These are phyloP conservation scores for Microcebus murinus DNA, from an alignment of 2,113 vertebrate species.

Conservation along the genomic window DNA sequence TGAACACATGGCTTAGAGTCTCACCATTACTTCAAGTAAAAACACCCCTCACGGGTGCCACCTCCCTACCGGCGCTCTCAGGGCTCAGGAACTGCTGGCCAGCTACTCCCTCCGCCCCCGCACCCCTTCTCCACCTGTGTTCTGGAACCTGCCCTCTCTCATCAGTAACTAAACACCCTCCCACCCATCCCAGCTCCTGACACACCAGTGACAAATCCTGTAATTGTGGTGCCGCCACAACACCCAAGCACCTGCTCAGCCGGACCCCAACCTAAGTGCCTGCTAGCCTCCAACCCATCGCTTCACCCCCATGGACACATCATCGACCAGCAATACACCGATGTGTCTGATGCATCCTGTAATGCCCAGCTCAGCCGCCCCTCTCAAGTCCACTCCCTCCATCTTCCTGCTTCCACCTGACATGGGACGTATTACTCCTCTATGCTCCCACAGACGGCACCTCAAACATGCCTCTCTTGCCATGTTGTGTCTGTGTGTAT, in stretches of 20 bases:
- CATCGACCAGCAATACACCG: not conserved
- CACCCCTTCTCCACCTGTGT: not conserved
- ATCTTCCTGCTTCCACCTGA: not conserved
- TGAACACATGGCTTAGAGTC: not conserved
- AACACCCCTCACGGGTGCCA: not conserved
- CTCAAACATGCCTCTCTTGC: not conserved
- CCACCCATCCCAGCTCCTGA: not conserved
- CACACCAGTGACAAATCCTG: not conserved
- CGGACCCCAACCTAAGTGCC: not conserved
- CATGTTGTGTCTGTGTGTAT: fast-evolving
- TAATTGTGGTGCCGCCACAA: not conserved
- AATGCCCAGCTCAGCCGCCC: not conserved
- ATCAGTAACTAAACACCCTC: not conserved
- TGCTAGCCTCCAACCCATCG: not conserved
- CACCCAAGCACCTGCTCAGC: not conserved
- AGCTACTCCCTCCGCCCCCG: fast-evolving
- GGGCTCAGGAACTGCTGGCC: not conserved
- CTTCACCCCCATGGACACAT: not conserved
- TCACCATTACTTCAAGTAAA: not conserved
- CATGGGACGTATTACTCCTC: too few relatives aligned
- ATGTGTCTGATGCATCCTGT: not conserved
- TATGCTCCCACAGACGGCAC: too few relatives aligned
- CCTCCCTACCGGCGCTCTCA: not conserved
- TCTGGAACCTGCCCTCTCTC: not conserved
- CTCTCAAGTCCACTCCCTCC: not conserved